A percentile compares a stretch with the other conserved stretches of the same genome.
These are phyloP conservation scores for Eptatretus atami DNA, from an alignment of 2,797 vertebrate species.

Conservation along the genomic window DNA sequence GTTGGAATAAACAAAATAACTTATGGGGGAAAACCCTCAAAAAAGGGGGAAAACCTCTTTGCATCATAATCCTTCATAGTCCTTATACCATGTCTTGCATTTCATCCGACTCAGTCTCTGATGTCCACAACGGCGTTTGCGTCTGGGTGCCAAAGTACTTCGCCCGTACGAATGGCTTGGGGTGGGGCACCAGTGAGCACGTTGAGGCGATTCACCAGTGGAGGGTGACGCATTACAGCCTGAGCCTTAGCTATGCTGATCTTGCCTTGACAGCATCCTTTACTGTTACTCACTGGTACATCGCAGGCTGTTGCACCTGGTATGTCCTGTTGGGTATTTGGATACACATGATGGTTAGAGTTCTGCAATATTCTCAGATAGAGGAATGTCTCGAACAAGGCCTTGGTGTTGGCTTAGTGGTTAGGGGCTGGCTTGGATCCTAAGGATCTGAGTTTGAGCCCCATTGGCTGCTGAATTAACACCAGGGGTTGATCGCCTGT, in stretches of 20 bases:
- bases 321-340: slow-evolving; percentile 11
- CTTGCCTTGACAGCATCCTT: slow-evolving; percentile 38
- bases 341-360: background rate
- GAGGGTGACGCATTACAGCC: slow-evolving; percentile 87
- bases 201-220: slow-evolving; percentile 62
- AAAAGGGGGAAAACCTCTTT: too few relatives aligned
- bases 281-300: slow-evolving; percentile 89
- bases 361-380: background rate
- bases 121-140: slow-evolving; percentile 92
- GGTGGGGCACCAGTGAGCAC: slow-evolving; percentile 85
- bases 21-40: too few relatives aligned
- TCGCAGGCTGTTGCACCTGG: slow-evolving; percentile 90
- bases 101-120: slow-evolving; percentile 29
- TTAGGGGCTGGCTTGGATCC: too few relatives aligned
- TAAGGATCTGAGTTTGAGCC: too few relatives aligned
- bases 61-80: background rate
- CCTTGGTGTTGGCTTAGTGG: too few relatives aligned
- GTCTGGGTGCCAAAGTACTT: slow-evolving; percentile 88
- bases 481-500: too few relatives aligned
- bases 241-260: slow-evolving; percentile 73
- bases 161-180: slow-evolving; percentile 65
- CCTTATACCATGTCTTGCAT: background rate
- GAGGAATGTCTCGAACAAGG: too few relatives aligned
- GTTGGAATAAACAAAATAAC: background rate
- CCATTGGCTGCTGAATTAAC: too few relatives aligned